phyloP scores from a whole-genome alignment of 2,888 invertebrate genomes.

The Calameuta pallipes region DNA sequence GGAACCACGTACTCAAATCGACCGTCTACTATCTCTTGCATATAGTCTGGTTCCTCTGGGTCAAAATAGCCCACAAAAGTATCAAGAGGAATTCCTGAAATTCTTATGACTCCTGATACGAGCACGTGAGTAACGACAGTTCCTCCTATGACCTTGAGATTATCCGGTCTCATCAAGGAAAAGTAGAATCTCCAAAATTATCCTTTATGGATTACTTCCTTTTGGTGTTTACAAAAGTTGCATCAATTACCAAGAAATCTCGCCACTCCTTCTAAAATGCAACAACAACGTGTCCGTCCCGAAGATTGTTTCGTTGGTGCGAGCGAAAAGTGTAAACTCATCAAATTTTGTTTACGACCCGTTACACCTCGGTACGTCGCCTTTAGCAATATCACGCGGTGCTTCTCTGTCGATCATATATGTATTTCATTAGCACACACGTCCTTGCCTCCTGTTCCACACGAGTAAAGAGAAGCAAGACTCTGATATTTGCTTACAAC shows the following conservation, averaged over 20 bases:
- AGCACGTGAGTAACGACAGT: background rate
- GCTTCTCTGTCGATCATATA: background rate
- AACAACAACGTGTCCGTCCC: background rate
- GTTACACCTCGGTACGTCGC: background rate
- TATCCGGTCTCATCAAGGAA: background rate
- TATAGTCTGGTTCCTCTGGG: background rate
- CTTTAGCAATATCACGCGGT: background rate
- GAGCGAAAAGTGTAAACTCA: conserved; percentile 1
- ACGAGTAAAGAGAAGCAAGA: conserved; percentile 1
- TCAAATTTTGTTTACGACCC: conserved; percentile 7
- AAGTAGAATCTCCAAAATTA: too few relatives aligned
- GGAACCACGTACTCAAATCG: background rate
- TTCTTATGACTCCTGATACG: background rate
- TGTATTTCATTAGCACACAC: conserved; percentile 2
- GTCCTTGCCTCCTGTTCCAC: background rate
- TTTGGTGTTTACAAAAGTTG: background rate
- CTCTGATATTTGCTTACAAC: conserved; percentile 6
- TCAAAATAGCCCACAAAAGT: background rate
- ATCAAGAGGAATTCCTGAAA: background rate
- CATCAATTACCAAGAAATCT: background rate
- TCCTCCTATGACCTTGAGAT: background rate
- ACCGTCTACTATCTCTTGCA: background rate
- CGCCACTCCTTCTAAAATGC: background rate
- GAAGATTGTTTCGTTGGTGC: background rate
- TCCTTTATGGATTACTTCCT: background rate